A percentile compares a stretch with the other conserved stretches of the same genome.
These are phyloP conservation scores for Nephrotoma appendiculata DNA, from an alignment of 2,888 invertebrate genomes.

Conservation along the genomic window DNA sequence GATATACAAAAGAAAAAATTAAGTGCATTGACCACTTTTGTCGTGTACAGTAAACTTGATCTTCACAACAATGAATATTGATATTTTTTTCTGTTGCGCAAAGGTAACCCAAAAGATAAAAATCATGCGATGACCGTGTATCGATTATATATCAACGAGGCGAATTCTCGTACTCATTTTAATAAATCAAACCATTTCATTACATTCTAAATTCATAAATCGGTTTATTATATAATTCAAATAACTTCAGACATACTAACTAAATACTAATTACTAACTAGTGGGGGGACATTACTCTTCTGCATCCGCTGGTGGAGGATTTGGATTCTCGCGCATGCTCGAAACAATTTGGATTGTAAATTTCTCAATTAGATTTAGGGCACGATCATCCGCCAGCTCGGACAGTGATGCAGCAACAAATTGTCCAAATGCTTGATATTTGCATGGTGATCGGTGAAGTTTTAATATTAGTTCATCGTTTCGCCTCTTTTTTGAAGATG, in stretches of 20 bases:
- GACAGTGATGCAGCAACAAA: slow-evolving; percentile 26
- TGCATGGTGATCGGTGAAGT: slow-evolving; percentile 8
- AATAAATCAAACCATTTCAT: background rate
- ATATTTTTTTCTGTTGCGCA: background rate
- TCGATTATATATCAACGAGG: background rate
- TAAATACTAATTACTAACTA: background rate
- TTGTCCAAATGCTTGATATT: slow-evolving; percentile 28
- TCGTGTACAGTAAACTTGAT: background rate
- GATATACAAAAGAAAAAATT: background rate
- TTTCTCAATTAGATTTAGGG: slow-evolving; percentile 26
- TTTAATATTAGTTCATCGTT: background rate
- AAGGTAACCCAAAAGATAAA: background rate
- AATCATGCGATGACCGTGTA: background rate
- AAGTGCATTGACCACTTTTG: background rate
- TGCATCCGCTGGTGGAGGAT: too few relatives aligned
- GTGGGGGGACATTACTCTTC: background rate
- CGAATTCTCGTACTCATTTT: background rate
- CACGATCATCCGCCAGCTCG: slow-evolving; percentile 24
- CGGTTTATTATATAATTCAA: background rate
- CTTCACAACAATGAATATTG: background rate
- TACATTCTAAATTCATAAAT: background rate
- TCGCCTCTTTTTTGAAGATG: background rate
- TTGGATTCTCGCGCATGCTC: background rate
- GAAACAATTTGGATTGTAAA: slow-evolving; percentile 19
- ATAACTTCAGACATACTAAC: background rate